Evolutionary conservation across 2,797 vertebrate genomes (phyloP), one percentile per base, ranked within the genome.

Genomic region (Sebastes minor): DNA sequence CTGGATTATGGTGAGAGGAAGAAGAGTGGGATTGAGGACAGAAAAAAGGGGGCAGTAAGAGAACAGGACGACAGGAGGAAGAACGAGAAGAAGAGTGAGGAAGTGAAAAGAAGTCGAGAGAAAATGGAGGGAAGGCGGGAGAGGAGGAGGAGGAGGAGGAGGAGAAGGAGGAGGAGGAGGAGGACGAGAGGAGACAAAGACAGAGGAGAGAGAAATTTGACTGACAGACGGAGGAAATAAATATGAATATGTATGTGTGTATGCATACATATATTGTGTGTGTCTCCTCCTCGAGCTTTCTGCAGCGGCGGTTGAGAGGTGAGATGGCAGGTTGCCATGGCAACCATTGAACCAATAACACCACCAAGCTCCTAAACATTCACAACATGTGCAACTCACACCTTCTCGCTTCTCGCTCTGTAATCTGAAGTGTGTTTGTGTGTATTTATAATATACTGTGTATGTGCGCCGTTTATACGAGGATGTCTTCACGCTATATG

Each of bases 241-340:
- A 30, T 22, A 73, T 85, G 71, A 85, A 85, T 83, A 80, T 86
- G 82, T 33, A 80, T 76, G 74, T 72, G 65, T 68, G 55, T 25
- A 27, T 84, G 72, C 42, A 52, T 57, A 46, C 46, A 84, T 73
- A 28, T 30, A 62, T 53, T 32, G 55, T 61, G 57, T 61, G 57
- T 68, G 27, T 66, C 27, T 28, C 61, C 61, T 74, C 14, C 61
- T 74, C 12, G 4, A 78, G 82, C 80, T 79, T 80, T 83, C 60
- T 13, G 78, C 72, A 86, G 81, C 87, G 84, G 64, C 75, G 85
- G 87, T 66, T 79, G 77, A 80, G 91, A 93, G 88, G 88, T 82
- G 89, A 94, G 79, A 52, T 52, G 49, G 87, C 62, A n/a, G 76
- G 92, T 95, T 94, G 77, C 93, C 91, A 89, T 92, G 88, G 90